Evolutionary conservation across 2,888 invertebrate species (phyloP).

Genomic region (Macropis europaea): DNA sequence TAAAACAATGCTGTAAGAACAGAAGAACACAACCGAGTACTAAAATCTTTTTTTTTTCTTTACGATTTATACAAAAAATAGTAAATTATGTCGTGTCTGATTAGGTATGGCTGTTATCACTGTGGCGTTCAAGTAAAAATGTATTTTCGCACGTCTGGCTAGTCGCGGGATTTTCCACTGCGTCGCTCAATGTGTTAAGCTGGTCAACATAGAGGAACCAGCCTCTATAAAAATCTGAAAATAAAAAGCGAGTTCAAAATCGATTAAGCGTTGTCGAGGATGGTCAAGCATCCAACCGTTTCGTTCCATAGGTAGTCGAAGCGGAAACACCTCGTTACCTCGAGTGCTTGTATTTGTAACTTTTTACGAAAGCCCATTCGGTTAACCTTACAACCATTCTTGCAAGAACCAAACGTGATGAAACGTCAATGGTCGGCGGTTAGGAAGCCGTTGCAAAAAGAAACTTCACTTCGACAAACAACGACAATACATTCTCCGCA

Average conservation of each 20-base stretch:
- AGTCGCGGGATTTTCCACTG: no score
- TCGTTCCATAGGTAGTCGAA: slow-evolving; percentile 8
- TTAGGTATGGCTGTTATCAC: no score
- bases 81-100: no score
- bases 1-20: no score
- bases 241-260: background rate
- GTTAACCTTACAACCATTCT: slow-evolving; percentile 38
- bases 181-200: no score
- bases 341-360: slow-evolving; percentile 24
- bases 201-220: background rate
- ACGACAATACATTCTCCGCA: slow-evolving; percentile 73
- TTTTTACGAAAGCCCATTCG: slow-evolving; percentile 36
- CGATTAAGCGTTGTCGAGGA: slow-evolving; percentile 9
- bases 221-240: background rate
- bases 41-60: no score
- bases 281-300: background rate
- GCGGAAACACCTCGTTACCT: slow-evolving; percentile 2
- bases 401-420: slow-evolving; percentile 44
- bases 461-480: slow-evolving; percentile 67
- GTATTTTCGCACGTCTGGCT: no score
- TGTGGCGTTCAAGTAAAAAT: no score
- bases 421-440: slow-evolving; percentile 32
- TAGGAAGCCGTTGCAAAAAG: slow-evolving; percentile 29
- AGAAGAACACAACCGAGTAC: no score
- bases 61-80: no score